Evolutionary conservation across 2,113 vertebrate genomes (phyloP), one percentile per base, ranked within the genome.

Genomic region (Copsychus sechellarum): DNA sequence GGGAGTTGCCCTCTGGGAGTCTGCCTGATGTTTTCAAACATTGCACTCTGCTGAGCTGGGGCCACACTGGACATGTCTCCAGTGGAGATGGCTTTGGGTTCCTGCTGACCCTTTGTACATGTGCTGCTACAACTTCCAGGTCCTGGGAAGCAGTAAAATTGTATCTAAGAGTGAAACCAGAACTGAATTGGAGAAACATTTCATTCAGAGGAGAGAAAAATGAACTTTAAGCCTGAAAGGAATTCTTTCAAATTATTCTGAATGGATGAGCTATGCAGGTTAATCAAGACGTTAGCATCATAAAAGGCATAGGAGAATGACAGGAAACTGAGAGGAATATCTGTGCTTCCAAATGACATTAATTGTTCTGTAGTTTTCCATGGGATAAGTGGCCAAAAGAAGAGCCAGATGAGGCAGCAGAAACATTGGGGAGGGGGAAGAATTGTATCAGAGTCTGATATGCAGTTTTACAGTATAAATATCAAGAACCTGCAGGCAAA

Each of bases 11-110:
- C 88, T 92, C 84, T 90, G 56, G 77, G 92, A 67, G 94, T 64
- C 56, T 78, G 86, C 48, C 85, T 8, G 1, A 87, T 94, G 45
- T 79, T 89, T 93, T 97, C 96, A 97, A 98, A 98, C 50, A 95
- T 6, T 47, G 97, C 95, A 83, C 93, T 96, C 76, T 36, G 47
- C 81, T 98, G 97, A 83, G 86, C 25, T 2, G 53, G 91, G 33
- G 70, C n/a, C 26, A 85, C 71, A 33, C 17, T 33, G 66, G 93
- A 85, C 33, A 7, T 28, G 20, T 92, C 81, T 40, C 24, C 29
- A 23, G 2, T 6, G 2, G 33, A 81, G 56, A 33, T 24, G 51
- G 76, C 45, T 53, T 61, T 67, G 88, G 69, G 45, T 58, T 73
- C 67, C 36, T 8, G 42, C 36, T 53, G 91, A 40, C 87, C 72